Conservation (phyloP, 2,888 invertebrate species). For the Ormyrus labotus region DNA sequence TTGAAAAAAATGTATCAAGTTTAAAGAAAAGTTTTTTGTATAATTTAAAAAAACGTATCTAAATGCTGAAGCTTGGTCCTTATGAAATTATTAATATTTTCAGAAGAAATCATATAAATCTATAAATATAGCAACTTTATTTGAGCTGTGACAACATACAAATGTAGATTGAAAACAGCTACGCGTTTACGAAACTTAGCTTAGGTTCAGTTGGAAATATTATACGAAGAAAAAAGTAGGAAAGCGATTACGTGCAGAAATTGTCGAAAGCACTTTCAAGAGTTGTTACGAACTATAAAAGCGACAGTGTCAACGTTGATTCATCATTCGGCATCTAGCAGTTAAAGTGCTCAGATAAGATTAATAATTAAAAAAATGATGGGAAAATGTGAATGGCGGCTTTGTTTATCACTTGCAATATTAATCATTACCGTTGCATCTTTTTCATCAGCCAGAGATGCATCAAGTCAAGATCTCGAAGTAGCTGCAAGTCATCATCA, state of each 20-base stretch:
- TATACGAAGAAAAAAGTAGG: slow-evolving; percentile 62
- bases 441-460: slow-evolving; percentile 63
- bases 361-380: slow-evolving; percentile 58
- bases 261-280: slow-evolving; percentile 53
- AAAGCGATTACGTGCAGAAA: slow-evolving; percentile 71
- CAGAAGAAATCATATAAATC: slow-evolving; percentile 22
- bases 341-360: slow-evolving; percentile 55
- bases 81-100: slow-evolving; percentile 12
- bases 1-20: not conserved
- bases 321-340: slow-evolving; percentile 66
- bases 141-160: slow-evolving; percentile 11
- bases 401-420: slow-evolving; percentile 61
- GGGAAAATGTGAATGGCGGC: slow-evolving; percentile 56
- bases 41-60: slow-evolving; percentile 14
- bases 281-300: slow-evolving; percentile 68
- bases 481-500: slow-evolving; percentile 65
- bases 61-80: slow-evolving; percentile 35
- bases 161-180: not conserved
- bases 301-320: slow-evolving; percentile 63
- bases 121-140: not conserved
- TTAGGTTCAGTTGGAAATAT: slow-evolving; percentile 17
- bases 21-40: not conserved
- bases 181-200: slow-evolving; percentile 41
- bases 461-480: slow-evolving; percentile 63
- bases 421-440: slow-evolving; percentile 63